Conservation (phyloP, 2,888 invertebrate species). For the Platerodrilus igneus region DNA sequence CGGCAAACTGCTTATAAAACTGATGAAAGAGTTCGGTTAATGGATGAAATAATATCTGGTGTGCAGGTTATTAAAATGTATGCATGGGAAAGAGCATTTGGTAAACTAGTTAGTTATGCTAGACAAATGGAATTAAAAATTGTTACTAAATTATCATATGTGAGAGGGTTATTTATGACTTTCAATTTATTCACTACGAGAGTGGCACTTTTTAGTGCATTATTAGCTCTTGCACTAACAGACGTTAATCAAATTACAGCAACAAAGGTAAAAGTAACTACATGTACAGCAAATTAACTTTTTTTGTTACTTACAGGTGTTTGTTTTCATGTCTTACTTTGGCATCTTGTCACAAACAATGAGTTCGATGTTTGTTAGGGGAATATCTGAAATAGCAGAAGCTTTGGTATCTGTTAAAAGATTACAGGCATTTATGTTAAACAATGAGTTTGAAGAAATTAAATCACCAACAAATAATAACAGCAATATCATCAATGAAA, state of each 20-base stretch:
- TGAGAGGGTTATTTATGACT: constrained; percentile 65
- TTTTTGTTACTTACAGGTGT: constrained; percentile 47
- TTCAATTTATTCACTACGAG: constrained; percentile 79
- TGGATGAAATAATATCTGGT: constrained; percentile 92
- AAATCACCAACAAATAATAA: constrained; percentile 32
- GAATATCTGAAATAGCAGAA: constrained; percentile 49
- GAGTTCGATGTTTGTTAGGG: constrained; percentile 55
- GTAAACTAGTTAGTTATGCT: constrained; percentile 56
- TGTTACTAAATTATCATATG: constrained; percentile 58
- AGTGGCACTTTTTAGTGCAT: constrained; percentile 69
- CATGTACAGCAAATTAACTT: no score
- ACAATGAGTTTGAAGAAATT: constrained; percentile 39
- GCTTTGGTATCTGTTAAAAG: constrained; percentile 47
- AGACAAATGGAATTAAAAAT: constrained; percentile 55
- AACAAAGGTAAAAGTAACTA: constrained; percentile 54
- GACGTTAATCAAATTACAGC: constrained; percentile 67
- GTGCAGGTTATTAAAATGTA: constrained; percentile 84
- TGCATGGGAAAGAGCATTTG: constrained; percentile 70
- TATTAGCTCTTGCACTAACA: constrained; percentile 63
- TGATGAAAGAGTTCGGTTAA: constrained; percentile 84
- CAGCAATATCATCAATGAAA: constrained; percentile 28
- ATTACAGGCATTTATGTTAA: constrained; percentile 43
- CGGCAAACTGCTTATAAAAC: constrained; percentile 78
- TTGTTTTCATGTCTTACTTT: constrained; percentile 55
- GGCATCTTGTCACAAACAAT: constrained; percentile 54